A percentile compares a stretch with the other conserved stretches of the same genome.
phyloP scores from a whole-genome alignment of 2,888 invertebrate genomes.

The Xestia sexstrigata region DNA sequence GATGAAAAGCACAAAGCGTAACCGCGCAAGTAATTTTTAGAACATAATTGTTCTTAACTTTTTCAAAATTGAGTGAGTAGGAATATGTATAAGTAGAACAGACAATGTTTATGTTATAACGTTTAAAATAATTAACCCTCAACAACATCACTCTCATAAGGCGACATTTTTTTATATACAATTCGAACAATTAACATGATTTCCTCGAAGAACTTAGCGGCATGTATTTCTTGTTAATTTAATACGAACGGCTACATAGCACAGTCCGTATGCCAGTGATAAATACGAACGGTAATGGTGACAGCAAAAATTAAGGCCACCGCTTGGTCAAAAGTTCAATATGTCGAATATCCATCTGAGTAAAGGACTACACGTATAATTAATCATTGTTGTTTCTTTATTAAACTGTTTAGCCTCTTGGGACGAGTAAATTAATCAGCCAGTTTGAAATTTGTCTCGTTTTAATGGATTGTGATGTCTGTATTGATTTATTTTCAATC shows the following conservation, averaged over 20 bases:
- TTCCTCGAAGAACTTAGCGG: constrained; percentile 55
- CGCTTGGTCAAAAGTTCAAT: constrained; percentile 71
- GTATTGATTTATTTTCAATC: constrained; percentile 30
- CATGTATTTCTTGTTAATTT: constrained; percentile 55
- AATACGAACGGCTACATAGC: constrained; percentile 53
- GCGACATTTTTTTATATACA: constrained; percentile 40
- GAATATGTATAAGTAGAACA: neutral
- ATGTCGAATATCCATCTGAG: constrained; percentile 71
- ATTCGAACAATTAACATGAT: constrained; percentile 51
- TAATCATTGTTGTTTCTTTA: constrained; percentile 67
- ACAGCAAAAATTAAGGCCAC: constrained; percentile 71
- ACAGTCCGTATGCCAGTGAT: constrained; percentile 51
- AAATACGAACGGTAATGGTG: constrained; percentile 67
- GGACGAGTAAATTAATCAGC: constrained; percentile 51
- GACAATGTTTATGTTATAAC: neutral
- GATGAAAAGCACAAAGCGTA: neutral
- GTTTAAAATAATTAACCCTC: constrained; percentile 18
- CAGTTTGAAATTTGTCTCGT: constrained; percentile 51
- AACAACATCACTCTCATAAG: constrained; percentile 16
- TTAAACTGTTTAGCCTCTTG: constrained; percentile 65
- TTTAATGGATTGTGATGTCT: constrained; percentile 30
- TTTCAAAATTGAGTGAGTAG: neutral
- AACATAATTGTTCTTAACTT: neutral
- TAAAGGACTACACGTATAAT: constrained; percentile 66
- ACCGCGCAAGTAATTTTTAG: neutral